Evolutionary conservation across 2,797 vertebrate genomes (phyloP).

Genomic region (Aphelocoma californica): DNA sequence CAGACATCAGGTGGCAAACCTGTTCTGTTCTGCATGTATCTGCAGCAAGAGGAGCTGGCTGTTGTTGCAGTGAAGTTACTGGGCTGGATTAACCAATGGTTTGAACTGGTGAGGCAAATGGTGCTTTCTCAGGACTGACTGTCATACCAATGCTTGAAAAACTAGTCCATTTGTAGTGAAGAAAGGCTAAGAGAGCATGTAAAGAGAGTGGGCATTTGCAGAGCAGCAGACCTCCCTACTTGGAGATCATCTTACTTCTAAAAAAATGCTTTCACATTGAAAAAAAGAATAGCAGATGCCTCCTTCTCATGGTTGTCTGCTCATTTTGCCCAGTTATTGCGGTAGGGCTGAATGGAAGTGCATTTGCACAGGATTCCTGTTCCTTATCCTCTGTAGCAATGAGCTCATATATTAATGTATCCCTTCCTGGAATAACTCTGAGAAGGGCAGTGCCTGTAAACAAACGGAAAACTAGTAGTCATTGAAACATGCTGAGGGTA

Average conservation of each 20-base stretch:
- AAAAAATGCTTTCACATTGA: neutral
- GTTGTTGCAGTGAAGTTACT: neutral
- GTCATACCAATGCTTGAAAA: neutral
- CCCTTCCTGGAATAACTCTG: neutral
- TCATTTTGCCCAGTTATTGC: neutral
- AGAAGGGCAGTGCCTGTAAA: neutral
- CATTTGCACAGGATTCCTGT: neutral
- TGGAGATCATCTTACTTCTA: neutral
- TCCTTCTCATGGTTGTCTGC: neutral
- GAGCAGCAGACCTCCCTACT: neutral
- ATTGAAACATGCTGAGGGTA: neutral
- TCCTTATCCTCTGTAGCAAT: neutral
- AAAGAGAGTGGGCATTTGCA: neutral
- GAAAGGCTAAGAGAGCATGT: neutral
- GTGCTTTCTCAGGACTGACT: neutral
- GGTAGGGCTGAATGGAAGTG: neutral
- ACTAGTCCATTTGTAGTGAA: neutral
- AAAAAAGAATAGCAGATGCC: neutral
- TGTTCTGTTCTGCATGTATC: accelerated
- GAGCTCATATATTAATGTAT: neutral
- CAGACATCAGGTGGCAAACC: neutral
- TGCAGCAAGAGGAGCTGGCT: neutral
- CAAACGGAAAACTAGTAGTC: accelerated
- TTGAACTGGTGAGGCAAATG: neutral
- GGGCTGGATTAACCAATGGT: neutral